Evolutionary conservation across 1,140 invertebrate species (phyloP).

Genomic region (Babylonia areolata): DNA sequence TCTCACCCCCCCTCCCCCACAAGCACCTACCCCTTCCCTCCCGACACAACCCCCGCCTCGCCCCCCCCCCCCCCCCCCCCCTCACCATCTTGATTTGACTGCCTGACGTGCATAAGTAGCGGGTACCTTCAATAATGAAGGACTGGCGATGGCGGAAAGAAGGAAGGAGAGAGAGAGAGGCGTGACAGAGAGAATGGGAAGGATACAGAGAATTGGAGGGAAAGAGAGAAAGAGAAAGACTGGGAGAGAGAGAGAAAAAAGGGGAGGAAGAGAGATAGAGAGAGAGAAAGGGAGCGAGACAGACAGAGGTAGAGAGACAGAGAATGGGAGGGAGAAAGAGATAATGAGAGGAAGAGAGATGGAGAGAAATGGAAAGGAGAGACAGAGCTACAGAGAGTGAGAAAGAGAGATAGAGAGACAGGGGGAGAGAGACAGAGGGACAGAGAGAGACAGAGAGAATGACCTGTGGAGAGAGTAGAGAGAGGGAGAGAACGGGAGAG

Average conservation of each 20-base stretch:
- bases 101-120: conserved; percentile 40
- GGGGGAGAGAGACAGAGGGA: neutral
- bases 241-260: neutral
- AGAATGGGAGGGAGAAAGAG: neutral
- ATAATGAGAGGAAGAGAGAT: neutral
- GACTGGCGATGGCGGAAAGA: neutral
- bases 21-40: too few relatives aligned
- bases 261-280: too few relatives aligned
- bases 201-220: neutral
- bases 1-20: too few relatives aligned
- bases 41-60: neutral
- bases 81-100: too few relatives aligned
- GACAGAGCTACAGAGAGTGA: too few relatives aligned
- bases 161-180: neutral
- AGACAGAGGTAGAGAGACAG: neutral
- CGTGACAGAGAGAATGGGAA: too few relatives aligned
- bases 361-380: too few relatives aligned
- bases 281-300: too few relatives aligned
- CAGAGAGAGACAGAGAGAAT: neutral
- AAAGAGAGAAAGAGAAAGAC: neutral
- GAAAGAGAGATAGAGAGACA: too few relatives aligned
- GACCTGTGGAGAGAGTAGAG: neutral
- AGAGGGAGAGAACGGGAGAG: neutral
- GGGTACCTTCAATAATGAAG: conserved; percentile 5
- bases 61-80: too few relatives aligned